A percentile compares a stretch with the other conserved stretches of the same genome.
Evolutionary conservation across 2,888 invertebrate species (phyloP).

Genomic region (Biston betularia): DNA sequence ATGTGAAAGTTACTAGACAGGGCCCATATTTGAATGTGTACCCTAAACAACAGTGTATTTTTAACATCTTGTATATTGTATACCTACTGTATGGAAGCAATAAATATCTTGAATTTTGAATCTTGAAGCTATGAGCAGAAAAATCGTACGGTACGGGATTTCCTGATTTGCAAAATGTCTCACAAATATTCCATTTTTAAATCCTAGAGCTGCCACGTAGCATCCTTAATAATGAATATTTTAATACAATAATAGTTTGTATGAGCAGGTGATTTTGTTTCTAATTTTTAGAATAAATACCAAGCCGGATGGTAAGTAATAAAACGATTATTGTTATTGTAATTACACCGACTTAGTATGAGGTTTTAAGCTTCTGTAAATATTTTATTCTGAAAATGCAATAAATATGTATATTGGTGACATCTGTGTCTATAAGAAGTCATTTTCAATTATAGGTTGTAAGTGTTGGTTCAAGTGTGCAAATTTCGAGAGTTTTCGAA

Average conservation of each 20-base stretch:
- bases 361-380: conserved; percentile 6
- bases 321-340: conserved; percentile 1
- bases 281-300: conserved; percentile 5
- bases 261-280: neutral
- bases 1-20: too few species aligned
- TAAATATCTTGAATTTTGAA: too few species aligned
- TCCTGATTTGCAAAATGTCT: too few species aligned
- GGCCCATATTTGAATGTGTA: too few species aligned
- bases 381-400: conserved; percentile 7
- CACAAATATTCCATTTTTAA: too few species aligned
- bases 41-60: too few species aligned
- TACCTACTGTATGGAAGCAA: too few species aligned
- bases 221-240: too few species aligned
- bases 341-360: neutral
- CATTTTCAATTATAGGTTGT: neutral
- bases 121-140: too few species aligned
- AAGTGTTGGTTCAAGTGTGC: conserved; percentile 11
- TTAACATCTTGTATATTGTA: too few species aligned
- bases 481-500: neutral
- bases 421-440: conserved; percentile 16
- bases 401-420: conserved; percentile 10
- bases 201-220: too few species aligned
- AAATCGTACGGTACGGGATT: too few species aligned
- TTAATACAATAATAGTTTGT: neutral
- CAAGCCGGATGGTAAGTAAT: neutral